Evolutionary conservation across 2,113 vertebrate genomes (phyloP).

Genomic region (Aspiorhynchus laticeps): DNA sequence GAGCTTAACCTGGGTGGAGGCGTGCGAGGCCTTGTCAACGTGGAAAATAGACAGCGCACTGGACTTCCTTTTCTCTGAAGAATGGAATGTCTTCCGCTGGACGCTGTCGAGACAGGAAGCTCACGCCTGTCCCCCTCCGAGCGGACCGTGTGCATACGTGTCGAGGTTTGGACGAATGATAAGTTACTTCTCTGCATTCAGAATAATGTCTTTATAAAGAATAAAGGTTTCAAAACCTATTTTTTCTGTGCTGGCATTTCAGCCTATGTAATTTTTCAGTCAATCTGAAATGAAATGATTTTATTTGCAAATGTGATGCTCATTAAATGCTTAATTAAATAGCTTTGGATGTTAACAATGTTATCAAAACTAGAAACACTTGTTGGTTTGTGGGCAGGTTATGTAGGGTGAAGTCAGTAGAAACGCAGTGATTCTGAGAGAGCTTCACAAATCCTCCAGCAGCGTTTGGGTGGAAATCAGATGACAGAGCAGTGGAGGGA

Average conservation of each 20-base stretch:
- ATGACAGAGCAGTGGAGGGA: no score
- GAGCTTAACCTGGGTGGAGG: conserved; percentile 29
- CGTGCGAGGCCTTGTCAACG: background rate
- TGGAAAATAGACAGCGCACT: conserved; percentile 38
- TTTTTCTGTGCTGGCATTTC: no score
- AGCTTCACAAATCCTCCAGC: no score
- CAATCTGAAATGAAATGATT: no score
- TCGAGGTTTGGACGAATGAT: background rate
- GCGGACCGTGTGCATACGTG: background rate
- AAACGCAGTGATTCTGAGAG: background rate
- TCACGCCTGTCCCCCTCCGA: background rate
- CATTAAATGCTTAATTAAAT: background rate
- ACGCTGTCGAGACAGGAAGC: conserved; percentile 42
- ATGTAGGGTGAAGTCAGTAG: background rate
- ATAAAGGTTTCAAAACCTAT: background rate
- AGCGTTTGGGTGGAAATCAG: no score
- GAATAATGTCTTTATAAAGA: background rate
- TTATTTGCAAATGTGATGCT: no score
- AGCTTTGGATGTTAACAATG: background rate
- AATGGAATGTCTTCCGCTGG: conserved; percentile 22
- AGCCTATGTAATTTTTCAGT: no score
- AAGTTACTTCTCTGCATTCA: no score
- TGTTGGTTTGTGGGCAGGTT: background rate
- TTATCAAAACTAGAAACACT: background rate
- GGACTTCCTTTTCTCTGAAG: conserved; percentile 30